These are phyloP conservation scores for Micromys minutus DNA, from an alignment of 2,113 vertebrate species.

Conservation along the genomic window DNA sequence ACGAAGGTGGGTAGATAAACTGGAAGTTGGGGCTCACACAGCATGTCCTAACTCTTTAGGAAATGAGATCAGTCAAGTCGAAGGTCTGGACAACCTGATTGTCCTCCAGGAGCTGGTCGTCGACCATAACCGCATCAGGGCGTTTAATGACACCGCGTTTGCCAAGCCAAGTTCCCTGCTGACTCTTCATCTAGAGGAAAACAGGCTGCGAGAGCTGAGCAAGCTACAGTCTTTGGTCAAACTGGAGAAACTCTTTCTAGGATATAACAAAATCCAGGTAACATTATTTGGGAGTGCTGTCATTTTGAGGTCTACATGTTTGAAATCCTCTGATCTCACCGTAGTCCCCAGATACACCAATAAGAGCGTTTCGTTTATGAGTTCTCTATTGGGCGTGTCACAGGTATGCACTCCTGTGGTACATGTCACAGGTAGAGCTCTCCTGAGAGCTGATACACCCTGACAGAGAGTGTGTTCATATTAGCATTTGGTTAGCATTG, in stretches of 20 bases:
- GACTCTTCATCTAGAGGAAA: slow-evolving; percentile 89
- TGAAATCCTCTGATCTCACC: slow-evolving; percentile 11
- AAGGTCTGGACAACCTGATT: slow-evolving; percentile 89
- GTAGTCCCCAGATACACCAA: slow-evolving; percentile 11
- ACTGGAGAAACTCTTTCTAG: slow-evolving; percentile 90
- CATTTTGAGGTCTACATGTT: background rate
- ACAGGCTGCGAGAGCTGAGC: slow-evolving; percentile 88
- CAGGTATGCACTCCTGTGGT: no score
- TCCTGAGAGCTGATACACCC: background rate
- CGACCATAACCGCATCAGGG: slow-evolving; percentile 90
- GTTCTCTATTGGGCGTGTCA: no score
- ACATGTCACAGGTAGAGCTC: background rate
- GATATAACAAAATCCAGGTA: slow-evolving; percentile 93
- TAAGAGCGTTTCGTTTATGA: background rate
- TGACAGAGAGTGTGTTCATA: background rate
- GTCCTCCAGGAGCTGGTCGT: slow-evolving; percentile 89
- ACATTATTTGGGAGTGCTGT: background rate
- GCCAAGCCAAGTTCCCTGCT: slow-evolving; percentile 85
- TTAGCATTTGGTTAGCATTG: background rate
- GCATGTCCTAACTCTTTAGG: slow-evolving; percentile 77
- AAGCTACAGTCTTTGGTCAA: slow-evolving; percentile 86
- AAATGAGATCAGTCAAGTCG: slow-evolving; percentile 91
- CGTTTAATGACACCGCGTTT: slow-evolving; percentile 88
- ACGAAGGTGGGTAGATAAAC: background rate
- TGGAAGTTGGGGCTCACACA: slow-evolving; percentile 1